These are phyloP conservation scores for Brenthis ino DNA, from an alignment of 2,888 invertebrate genomes.

Conservation along the genomic window DNA sequence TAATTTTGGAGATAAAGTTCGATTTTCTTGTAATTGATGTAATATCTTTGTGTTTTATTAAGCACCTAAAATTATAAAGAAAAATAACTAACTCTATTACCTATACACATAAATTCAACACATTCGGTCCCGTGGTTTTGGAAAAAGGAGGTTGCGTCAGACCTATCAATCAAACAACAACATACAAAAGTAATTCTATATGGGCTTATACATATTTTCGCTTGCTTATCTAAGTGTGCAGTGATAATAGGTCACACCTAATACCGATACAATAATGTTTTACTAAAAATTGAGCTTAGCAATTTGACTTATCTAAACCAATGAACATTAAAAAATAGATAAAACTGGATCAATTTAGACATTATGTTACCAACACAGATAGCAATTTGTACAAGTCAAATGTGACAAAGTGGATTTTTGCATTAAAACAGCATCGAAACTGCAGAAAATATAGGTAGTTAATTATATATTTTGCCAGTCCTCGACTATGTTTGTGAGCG, in stretches of 20 bases:
- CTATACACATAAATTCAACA: too few species aligned
- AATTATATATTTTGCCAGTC: conserved; percentile 34
- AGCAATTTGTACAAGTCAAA: conserved; percentile 5
- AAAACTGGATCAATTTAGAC: conserved; percentile 28
- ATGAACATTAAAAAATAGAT: conserved; percentile 7
- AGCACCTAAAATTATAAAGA: too few species aligned
- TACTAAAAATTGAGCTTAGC: conserved; percentile 4
- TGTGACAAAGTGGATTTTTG: conserved; percentile 19
- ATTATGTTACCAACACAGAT: conserved; percentile 14
- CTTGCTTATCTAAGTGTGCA: too few species aligned
- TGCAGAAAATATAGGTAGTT: conserved; percentile 22
- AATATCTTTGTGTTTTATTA: too few species aligned
- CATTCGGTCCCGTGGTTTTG: too few species aligned
- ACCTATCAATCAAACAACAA: too few species aligned
- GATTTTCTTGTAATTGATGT: too few species aligned
- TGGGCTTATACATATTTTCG: too few species aligned
- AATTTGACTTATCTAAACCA: conserved; percentile 14
- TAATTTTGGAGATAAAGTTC: too few species aligned
- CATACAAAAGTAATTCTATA: too few species aligned
- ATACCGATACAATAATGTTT: background rate
- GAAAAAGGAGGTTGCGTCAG: too few species aligned
- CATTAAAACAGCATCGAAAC: conserved; percentile 24
- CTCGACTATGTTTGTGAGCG: conserved; percentile 44
- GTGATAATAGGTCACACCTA: background rate
- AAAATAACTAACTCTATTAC: too few species aligned